Base-by-base conservation (phyloP, 1,140 invertebrate species). In the Trachymyrmex septentrionalis region DNA sequence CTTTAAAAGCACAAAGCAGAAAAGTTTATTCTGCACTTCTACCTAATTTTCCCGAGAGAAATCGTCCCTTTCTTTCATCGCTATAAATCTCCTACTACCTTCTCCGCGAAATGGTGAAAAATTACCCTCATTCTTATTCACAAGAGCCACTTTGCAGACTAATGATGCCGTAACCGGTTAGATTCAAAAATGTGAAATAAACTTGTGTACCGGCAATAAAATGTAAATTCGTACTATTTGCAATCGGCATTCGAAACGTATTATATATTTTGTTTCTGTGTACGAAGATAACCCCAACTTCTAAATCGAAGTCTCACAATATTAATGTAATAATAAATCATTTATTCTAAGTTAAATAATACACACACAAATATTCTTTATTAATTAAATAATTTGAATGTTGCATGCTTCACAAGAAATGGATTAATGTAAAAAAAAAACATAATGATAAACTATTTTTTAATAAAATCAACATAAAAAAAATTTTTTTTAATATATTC, bases 61-160 rank as follows among this genome's bases (percentile, higher is more conserved):
- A 72, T 82, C 67, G 66, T 19, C 27, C n/a, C 30, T 69, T 30
- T 69, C 34, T 82, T 82, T 21, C 24, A 59, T 59, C 34, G 34
- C 67, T 55, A 82, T 82, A 69, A 82, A 82, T 82, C 53, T 82
- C 24, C 1, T 19, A 21, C 48, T 55, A 66, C 78, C 34, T 44
- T 21, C 21, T 30, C 53, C 24, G 30, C 34, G 34, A 27, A 82
- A 82, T 82, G 24, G 34, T 82, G 66, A 82, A 82, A 72, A 82
- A 72, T 82, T 72, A 72, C 67, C 78, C 77, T 80, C 53, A 72
- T 82, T 82, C 44, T 82, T 82, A 82, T 82, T 72, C 78, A 72
- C 67, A 12, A 59, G 21, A 53, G 21, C 34, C 24, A 82, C 67
- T 82, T 72, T 82, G 53, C 53, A 59, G 78, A 57, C 34, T 82